phyloP scores from a whole-genome alignment of 2,113 vertebrate genomes.

The Hyaena hyaena region DNA sequence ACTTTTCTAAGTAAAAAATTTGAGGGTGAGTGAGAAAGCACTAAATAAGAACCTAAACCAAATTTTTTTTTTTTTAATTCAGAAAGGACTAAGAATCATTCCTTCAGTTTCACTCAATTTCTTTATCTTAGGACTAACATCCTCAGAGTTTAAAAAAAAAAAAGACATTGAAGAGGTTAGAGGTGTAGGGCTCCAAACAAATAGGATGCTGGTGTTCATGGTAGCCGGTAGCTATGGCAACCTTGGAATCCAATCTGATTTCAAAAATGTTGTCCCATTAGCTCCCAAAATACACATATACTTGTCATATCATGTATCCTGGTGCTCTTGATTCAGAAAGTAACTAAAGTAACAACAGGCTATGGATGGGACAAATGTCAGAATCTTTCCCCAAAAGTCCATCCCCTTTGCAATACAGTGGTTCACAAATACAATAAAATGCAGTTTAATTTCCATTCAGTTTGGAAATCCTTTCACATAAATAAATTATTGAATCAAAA shows the following conservation, averaged over 20 bases:
- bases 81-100: not conserved
- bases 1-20: slow-evolving; percentile 38
- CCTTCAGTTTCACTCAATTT: not conserved
- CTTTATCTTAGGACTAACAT: not conserved
- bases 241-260: slow-evolving; percentile 4
- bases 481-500: slow-evolving; percentile 51
- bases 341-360: slow-evolving; percentile 30
- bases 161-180: not conserved
- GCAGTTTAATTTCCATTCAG: slow-evolving; percentile 20
- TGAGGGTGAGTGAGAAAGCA: not conserved
- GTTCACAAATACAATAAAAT: slow-evolving; percentile 14
- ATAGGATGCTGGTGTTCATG: not conserved
- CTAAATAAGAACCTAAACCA: not conserved
- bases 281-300: not conserved
- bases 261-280: slow-evolving; percentile 50
- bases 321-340: not conserved
- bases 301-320: not conserved
- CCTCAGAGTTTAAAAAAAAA: not conserved
- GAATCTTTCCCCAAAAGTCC: not conserved
- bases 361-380: not conserved
- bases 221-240: not conserved
- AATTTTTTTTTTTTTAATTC: not conserved
- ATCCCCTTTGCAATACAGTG: not conserved
- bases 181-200: not conserved
- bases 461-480: slow-evolving; percentile 6